phyloP scores from a whole-genome alignment of 2,888 invertebrate species.

The Hydriomena furcata region DNA sequence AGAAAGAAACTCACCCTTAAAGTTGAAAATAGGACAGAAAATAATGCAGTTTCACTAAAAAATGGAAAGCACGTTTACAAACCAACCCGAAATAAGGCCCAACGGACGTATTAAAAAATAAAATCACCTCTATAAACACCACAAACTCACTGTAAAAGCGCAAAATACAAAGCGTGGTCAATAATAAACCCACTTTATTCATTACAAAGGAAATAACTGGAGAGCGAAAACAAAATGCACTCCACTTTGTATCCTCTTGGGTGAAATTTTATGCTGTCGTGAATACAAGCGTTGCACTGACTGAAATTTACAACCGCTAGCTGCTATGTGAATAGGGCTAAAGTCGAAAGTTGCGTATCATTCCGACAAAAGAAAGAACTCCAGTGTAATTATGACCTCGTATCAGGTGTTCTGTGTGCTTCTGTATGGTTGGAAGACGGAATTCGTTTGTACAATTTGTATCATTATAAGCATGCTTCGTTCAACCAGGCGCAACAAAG shows the following conservation, averaged over 20 bases:
- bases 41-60: neutral
- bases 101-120: neutral
- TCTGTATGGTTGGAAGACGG: constrained; percentile 4
- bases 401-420: constrained; percentile 8
- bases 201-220: constrained; percentile 39
- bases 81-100: neutral
- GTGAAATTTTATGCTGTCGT: constrained; percentile 38
- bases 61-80: neutral
- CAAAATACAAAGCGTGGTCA: constrained; percentile 30
- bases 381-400: constrained; percentile 19
- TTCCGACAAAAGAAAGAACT: constrained; percentile 8
- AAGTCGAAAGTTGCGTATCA: constrained; percentile 14
- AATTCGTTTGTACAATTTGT: constrained; percentile 11
- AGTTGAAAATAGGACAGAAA: too few species aligned
- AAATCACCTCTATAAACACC: neutral
- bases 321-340: constrained; percentile 9
- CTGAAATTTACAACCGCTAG: constrained; percentile 34
- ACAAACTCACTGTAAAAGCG: constrained; percentile 7
- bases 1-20: too few species aligned
- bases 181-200: constrained; percentile 39
- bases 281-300: constrained; percentile 34
- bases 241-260: constrained; percentile 38
- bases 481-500: too few species aligned
- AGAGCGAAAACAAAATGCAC: constrained; percentile 42
- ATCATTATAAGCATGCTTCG: too few species aligned